Conservation (phyloP, 2,888 invertebrate species). For the Zootermopsis nevadensis region DNA sequence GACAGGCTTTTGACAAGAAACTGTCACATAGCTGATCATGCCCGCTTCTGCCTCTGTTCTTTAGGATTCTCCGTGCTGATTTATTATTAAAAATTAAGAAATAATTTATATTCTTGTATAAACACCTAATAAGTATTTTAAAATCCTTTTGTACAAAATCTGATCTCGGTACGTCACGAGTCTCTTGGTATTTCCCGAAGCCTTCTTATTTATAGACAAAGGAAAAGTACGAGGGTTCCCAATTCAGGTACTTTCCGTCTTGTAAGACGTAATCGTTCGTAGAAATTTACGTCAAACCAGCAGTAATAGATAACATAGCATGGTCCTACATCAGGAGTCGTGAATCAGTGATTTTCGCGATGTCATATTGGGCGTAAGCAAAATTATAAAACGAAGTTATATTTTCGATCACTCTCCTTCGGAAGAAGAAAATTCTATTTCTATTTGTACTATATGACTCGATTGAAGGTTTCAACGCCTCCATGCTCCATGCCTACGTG, state of each 20-base stretch:
- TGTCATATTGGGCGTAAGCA: not conserved
- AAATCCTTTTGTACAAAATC: no score
- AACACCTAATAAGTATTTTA: no score
- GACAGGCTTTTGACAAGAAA: no score
- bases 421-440: not conserved
- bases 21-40: no score
- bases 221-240: not conserved
- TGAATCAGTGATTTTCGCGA: not conserved
- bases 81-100: no score
- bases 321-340: not conserved
- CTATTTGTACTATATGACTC: not conserved
- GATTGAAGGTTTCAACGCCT: no score
- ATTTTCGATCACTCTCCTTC: slow-evolving; percentile 2
- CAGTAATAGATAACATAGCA: not conserved
- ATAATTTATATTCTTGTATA: no score
- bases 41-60: no score
- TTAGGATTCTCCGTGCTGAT: no score
- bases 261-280: not conserved
- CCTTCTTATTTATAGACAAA: not conserved
- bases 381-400: not conserved
- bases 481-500: not conserved
- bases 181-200: no score
- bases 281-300: not conserved
- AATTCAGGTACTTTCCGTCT: not conserved
- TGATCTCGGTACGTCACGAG: no score